Base-by-base conservation (phyloP, 2,888 invertebrate species). In the Fragum fragum region DNA sequence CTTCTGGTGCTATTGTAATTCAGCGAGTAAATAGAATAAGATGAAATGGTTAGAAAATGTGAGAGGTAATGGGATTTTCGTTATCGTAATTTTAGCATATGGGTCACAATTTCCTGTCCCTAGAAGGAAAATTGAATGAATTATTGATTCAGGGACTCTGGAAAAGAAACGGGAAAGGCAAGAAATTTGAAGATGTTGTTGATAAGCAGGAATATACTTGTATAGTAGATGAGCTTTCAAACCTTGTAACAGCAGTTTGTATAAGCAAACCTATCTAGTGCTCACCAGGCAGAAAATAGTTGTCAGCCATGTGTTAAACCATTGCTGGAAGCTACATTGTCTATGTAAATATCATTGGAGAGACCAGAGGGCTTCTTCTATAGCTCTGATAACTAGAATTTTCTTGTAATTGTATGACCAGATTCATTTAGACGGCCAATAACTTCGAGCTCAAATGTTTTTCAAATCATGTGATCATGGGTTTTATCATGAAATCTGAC, bases 91-190 rank as follows among this genome's bases (percentile, higher is more conserved):
- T 66, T 42, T 36, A 66, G 66, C 66, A 66, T 66, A 66, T 53
- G 23, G 53, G 71, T 71, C 71, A 71, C 71, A 71, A 71, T 71
- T 71, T 71, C 71, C 71, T 71, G 71, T 55, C 55, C 71, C 55
- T 71, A 71, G 71, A 57, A 55, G 55, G 55, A 57, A 71, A 71
- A 71, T 71, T 71, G 55, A 55, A 71, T 71, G 55, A 71, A 36
- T 55, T 71, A 71, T 71, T 55, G 71, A 71, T 66, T 66, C 42
- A 21, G 23, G 32, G 23, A 21, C 18, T 42, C 36, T n/a, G 36
- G 36, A 66, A 66, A 66, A 66, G 66, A 66, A 66, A 66, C 42
- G n/a, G 28, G 42, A 36, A 11, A 42, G 66, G 66, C 42, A 66
- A 66, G 42, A 21, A 39, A 32, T 42, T 5, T 14, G 42, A 66